phyloP scores from a whole-genome alignment of 1,140 invertebrate genomes.

The Megalonaias nervosa region DNA sequence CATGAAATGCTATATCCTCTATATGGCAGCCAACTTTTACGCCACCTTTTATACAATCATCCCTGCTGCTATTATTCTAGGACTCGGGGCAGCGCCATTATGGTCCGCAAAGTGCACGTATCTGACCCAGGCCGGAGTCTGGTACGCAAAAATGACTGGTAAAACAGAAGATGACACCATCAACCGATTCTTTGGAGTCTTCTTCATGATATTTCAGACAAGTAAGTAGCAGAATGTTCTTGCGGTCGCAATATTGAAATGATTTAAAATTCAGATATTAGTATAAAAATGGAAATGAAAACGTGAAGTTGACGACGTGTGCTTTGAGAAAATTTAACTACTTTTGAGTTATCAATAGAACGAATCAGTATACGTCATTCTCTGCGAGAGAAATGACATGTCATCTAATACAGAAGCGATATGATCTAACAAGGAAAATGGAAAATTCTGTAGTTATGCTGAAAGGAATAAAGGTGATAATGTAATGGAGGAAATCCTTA shows the following conservation, averaged over 20 bases:
- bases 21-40: conserved; percentile 94
- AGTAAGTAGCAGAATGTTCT: conserved; percentile 72
- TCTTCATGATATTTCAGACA: conserved; percentile 97
- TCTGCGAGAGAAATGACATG: background rate
- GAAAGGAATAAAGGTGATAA: background rate
- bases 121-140: conserved; percentile 91
- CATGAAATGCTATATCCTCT: conserved; percentile 93
- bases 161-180: conserved; percentile 90
- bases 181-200: conserved; percentile 97
- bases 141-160: conserved; percentile 73
- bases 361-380: background rate
- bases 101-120: conserved; percentile 98
- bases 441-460: too few species aligned
- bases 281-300: background rate
- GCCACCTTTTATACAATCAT: conserved; percentile 84
- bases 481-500: background rate
- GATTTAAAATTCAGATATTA: background rate
- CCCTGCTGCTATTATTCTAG: conserved; percentile 89
- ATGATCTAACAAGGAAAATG: too few species aligned
- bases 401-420: background rate
- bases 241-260: background rate
- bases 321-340: background rate
- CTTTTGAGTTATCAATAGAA: background rate
- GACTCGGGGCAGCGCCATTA: conserved; percentile 93
- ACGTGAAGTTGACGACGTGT: background rate